Evolutionary conservation across 2,888 invertebrate genomes (phyloP), one percentile per base, ranked within the genome.

Genomic region (Lingula anatina): DNA sequence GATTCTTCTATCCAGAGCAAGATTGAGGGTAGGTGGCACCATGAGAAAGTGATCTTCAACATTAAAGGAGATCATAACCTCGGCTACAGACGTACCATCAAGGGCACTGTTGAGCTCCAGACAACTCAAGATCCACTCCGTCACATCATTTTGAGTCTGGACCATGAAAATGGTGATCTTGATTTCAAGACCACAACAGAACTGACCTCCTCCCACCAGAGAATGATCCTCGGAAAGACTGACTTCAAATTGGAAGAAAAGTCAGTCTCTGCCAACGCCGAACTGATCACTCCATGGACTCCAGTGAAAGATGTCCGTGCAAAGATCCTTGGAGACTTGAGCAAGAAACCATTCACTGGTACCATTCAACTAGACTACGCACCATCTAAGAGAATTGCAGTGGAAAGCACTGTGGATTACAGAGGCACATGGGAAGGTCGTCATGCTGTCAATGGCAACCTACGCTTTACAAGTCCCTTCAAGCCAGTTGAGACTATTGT

Each of bases 391-490:
- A n/a, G n/a, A n/a, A n/a, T n/a, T n/a, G n/a, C n/a, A n/a, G n/a
- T n/a, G n/a, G n/a, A n/a, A n/a, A n/a, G n/a, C n/a, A n/a, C n/a
- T n/a, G n/a, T n/a, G n/a, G n/a, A n/a, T n/a, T n/a, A n/a, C n/a
- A n/a, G n/a, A n/a, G n/a, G n/a, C n/a, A n/a, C n/a, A n/a, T n/a
- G n/a, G 31, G 51, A 48, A 38, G 41, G 43, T 21, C 44, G 38
- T 42, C 43, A 9, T 49, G 55, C 37, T 26, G 15, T 57, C 39
- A 53, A 62, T 20, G 52, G 55, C 15, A 54, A 50, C 18, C 31
- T 64, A 15, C 48, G 49, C 24, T 24, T 69, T 15, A 57, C 53
- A 3, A 60, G 59, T 15, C 31, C 31, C 9, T 31, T 31, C 15
- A 9, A 31, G 31, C 31, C 31, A 31, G 31, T 31, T 31, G 31